These are phyloP conservation scores for Catostomus latipinnis DNA, from an alignment of 2,797 vertebrate genomes.

Conservation along the genomic window DNA sequence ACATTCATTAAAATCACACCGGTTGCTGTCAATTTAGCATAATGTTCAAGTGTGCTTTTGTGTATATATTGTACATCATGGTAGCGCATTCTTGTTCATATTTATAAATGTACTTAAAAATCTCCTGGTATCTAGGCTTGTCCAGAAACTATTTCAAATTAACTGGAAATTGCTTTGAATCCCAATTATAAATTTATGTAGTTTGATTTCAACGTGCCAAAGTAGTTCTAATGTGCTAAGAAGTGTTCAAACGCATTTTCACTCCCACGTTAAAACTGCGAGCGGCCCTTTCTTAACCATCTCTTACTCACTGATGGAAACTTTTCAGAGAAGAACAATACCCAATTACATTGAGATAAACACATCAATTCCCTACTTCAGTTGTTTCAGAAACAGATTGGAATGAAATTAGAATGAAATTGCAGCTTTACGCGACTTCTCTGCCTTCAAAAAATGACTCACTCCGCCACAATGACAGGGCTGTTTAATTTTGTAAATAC, in stretches of 20 bases:
- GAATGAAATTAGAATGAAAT: conserved; percentile 76
- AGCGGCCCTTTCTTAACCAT: conserved; percentile 43
- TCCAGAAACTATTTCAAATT: conserved; percentile 1
- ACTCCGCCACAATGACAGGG: conserved; percentile 76
- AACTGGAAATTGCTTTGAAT: conserved; percentile 34
- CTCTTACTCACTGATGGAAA: conserved; percentile 59
- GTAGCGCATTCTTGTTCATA: not conserved
- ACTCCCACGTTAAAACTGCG: conserved; percentile 24
- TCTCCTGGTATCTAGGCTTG: not conserved
- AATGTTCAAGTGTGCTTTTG: not conserved
- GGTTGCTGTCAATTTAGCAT: not conserved
- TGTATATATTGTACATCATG: not conserved
- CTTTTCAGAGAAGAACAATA: conserved; percentile 64
- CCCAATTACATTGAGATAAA: conserved; percentile 73
- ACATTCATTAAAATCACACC: not conserved
- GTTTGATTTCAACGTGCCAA: conserved; percentile 33
- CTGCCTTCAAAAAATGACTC: conserved; percentile 78
- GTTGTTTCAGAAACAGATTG: conserved; percentile 78
- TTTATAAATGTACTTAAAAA: not conserved
- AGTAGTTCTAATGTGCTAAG: conserved; percentile 44
- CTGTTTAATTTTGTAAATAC: conserved; percentile 79
- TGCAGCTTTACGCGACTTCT: conserved; percentile 74
- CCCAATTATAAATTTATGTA: conserved; percentile 25
- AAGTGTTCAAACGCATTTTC: conserved; percentile 36
- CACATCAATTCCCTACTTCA: conserved; percentile 72